A percentile compares a stretch with the other conserved stretches of the same genome.
These are phyloP conservation scores for Dryocosmus kuriphilus DNA, from an alignment of 2,888 invertebrate genomes.

Conservation along the genomic window DNA sequence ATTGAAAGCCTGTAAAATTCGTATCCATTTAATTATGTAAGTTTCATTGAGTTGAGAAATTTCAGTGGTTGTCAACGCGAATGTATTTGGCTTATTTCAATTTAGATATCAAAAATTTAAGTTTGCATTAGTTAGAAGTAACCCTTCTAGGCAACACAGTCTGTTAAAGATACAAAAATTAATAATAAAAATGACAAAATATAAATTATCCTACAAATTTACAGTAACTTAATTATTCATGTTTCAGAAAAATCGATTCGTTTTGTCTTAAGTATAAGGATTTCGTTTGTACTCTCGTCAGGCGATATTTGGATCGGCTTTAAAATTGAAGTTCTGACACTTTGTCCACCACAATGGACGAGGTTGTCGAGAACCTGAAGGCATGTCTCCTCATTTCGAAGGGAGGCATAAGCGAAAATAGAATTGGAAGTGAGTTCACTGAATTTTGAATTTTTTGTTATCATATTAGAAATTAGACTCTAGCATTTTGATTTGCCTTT, in stretches of 20 bases:
- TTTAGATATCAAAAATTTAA: too few relatives aligned
- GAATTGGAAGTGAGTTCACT: slow-evolving; percentile 79
- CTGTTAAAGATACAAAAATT: too few relatives aligned
- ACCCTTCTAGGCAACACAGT: too few relatives aligned
- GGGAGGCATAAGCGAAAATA: slow-evolving; percentile 72
- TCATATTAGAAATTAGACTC: not conserved
- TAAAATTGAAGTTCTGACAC: not conserved
- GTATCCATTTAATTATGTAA: too few relatives aligned
- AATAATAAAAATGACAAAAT: too few relatives aligned
- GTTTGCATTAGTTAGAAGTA: too few relatives aligned
- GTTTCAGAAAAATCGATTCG: not conserved
- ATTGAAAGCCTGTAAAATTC: too few relatives aligned
- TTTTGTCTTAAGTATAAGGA: not conserved
- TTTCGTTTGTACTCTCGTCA: not conserved
- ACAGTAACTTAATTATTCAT: not conserved
- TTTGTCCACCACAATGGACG: slow-evolving; percentile 43
- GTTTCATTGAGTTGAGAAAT: too few relatives aligned
- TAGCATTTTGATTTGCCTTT: not conserved
- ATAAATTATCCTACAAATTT: not conserved
- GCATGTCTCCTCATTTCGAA: slow-evolving; percentile 64
- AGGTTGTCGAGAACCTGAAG: slow-evolving; percentile 57
- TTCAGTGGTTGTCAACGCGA: too few relatives aligned
- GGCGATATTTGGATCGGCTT: not conserved
- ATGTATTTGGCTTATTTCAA: too few relatives aligned
- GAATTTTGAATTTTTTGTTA: not conserved